A percentile compares a stretch with the other conserved stretches of the same genome.
phyloP scores from a whole-genome alignment of 2,113 vertebrate genomes.

The Gavialis gangeticus region DNA sequence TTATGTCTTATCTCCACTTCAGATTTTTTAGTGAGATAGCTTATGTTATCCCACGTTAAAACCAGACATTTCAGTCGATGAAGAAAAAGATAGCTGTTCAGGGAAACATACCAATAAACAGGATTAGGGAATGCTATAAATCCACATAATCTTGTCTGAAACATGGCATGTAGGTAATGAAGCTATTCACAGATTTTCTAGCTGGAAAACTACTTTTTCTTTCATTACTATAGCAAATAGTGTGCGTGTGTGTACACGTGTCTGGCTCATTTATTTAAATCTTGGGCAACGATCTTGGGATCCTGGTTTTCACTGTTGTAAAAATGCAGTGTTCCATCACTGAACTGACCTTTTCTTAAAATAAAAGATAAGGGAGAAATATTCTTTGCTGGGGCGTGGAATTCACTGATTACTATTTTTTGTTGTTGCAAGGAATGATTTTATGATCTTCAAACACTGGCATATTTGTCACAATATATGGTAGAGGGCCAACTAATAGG shows the following conservation, averaged over 20 bases:
- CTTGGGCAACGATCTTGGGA: neutral
- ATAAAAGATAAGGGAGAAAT: neutral
- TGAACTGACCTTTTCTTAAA: neutral
- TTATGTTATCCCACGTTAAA: neutral
- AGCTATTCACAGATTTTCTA: neutral
- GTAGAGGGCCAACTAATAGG: too few relatives aligned
- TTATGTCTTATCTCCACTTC: neutral
- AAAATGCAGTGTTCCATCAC: neutral
- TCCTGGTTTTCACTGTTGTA: neutral
- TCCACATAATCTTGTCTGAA: neutral
- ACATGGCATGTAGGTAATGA: neutral
- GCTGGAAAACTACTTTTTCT: neutral
- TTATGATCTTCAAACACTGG: too few relatives aligned
- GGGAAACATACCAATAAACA: neutral
- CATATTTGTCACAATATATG: too few relatives aligned
- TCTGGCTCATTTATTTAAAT: neutral
- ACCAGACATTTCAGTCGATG: neutral
- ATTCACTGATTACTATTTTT: neutral
- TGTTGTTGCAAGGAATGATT: too few relatives aligned
- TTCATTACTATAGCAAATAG: neutral
- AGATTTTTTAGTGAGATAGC: neutral
- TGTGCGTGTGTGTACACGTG: accelerated
- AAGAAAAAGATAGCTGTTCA: neutral
- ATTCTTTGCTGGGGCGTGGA: neutral
- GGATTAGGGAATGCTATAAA: neutral